phyloP scores from a whole-genome alignment of 2,888 invertebrate genomes.

The Lasioglossum calceatum region DNA sequence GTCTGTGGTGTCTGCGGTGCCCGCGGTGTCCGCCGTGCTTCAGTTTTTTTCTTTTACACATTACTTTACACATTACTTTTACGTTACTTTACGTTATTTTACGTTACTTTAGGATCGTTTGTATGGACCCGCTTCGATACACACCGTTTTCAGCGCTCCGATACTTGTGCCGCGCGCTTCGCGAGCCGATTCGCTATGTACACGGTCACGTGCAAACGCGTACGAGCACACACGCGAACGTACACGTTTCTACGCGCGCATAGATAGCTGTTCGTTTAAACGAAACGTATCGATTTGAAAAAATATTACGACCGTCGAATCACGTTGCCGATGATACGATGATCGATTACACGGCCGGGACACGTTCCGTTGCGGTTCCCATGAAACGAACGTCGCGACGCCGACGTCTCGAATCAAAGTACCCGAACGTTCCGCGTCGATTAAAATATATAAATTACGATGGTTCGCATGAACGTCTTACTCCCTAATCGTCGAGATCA shows the following conservation, averaged over 20 bases:
- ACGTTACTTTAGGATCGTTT: not conserved
- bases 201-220: not conserved
- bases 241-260: not conserved
- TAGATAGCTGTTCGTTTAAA: not conserved
- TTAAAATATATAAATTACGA: slow-evolving; percentile 13
- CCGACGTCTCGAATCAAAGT: not conserved
- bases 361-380: not conserved
- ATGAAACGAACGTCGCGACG: not conserved
- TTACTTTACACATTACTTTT: slow-evolving; percentile 42
- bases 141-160: slow-evolving; percentile 1
- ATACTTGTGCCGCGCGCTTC: not conserved
- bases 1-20: not conserved
- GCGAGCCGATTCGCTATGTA: not conserved
- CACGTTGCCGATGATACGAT: not conserved
- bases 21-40: not conserved
- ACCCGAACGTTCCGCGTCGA: not conserved
- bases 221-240: not conserved
- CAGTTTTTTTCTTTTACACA: slow-evolving; percentile 29
- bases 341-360: not conserved
- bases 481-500: slow-evolving; percentile 21
- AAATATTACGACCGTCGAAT: slow-evolving; percentile 13
- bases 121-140: not conserved
- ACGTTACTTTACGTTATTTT: not conserved
- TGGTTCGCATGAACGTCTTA: slow-evolving; percentile 15
- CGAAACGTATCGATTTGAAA: not conserved